Evolutionary conservation across 2,888 invertebrate genomes (phyloP).

Genomic region (Apamea crenata): DNA sequence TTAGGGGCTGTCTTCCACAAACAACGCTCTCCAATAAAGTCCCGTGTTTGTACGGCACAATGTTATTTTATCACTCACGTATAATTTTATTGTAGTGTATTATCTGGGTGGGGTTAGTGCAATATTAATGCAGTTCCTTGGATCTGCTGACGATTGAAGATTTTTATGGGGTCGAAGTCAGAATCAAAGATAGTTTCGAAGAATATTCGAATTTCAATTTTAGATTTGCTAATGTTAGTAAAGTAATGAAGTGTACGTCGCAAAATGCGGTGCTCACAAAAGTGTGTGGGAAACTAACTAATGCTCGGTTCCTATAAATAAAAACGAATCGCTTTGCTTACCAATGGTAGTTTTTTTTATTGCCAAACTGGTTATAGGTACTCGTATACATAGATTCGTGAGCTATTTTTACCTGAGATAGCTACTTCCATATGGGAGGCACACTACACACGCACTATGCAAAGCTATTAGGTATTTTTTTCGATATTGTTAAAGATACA

Average conservation of each 20-base stretch:
- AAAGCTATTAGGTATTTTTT: not conserved
- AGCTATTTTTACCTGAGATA: not conserved
- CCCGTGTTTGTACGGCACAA: constrained; percentile 49
- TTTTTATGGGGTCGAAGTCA: not conserved
- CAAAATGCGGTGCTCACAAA: not conserved
- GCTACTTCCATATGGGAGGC: not conserved
- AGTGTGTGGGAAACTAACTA: not conserved
- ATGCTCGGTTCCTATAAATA: no score
- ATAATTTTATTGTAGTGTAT: constrained; percentile 58
- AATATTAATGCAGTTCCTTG: constrained; percentile 8
- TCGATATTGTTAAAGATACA: not conserved
- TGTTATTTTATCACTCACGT: constrained; percentile 57
- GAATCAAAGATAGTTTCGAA: not conserved
- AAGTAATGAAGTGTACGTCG: not conserved
- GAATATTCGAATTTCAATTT: not conserved
- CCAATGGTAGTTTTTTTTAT: not conserved
- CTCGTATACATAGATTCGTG: not conserved
- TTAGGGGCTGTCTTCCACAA: constrained; percentile 54
- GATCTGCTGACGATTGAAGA: not conserved
- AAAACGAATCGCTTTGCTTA: not conserved
- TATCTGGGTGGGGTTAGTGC: constrained; percentile 17
- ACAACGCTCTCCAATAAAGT: constrained; percentile 57
- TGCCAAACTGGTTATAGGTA: not conserved
- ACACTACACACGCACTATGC: not conserved
- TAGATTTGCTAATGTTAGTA: not conserved